Percentiles rank a stretch among this genome's conserved stretches.
These are phyloP conservation scores for Notothenia coriiceps DNA, from an alignment of 2,113 vertebrate species.

Conservation along the genomic window DNA sequence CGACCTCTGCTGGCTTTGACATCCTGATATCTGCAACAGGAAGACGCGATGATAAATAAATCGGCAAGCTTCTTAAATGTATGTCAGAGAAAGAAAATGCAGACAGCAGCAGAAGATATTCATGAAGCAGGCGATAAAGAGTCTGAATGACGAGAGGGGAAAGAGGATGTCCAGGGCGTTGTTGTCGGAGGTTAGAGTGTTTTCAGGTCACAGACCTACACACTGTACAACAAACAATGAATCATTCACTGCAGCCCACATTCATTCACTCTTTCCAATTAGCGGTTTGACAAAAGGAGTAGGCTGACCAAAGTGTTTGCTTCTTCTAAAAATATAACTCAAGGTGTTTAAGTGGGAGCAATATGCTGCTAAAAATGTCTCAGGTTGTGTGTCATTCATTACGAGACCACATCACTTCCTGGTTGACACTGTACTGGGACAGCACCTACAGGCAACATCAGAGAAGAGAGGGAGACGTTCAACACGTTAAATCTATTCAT, in stretches of 20 bases:
- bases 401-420: slow-evolving; percentile 46
- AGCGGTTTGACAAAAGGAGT: slow-evolving; percentile 62
- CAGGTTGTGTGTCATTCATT: slow-evolving; percentile 60
- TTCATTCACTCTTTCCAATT: slow-evolving; percentile 76
- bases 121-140: slow-evolving; percentile 30
- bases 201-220: slow-evolving; percentile 61
- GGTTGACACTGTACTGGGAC: slow-evolving; percentile 61
- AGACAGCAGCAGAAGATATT: slow-evolving; percentile 27
- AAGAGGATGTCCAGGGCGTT: slow-evolving; percentile 27
- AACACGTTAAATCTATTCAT: neutral
- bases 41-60: slow-evolving; percentile 38
- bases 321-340: slow-evolving; percentile 75
- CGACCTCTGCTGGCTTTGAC: slow-evolving; percentile 84
- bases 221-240: slow-evolving; percentile 66
- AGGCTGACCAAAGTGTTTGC: slow-evolving; percentile 55
- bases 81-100: slow-evolving; percentile 23
- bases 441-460: slow-evolving; percentile 54
- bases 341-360: slow-evolving; percentile 67
- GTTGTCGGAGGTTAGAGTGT: slow-evolving; percentile 18
- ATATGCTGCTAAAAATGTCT: slow-evolving; percentile 22
- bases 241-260: slow-evolving; percentile 48
- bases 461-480: neutral
- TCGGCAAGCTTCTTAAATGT: slow-evolving; percentile 24
- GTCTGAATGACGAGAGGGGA: slow-evolving; percentile 47
- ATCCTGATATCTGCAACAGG: slow-evolving; percentile 84